These are phyloP conservation scores for Daphoenositta chrysoptera DNA, from an alignment of 2,113 vertebrate genomes.

Conservation along the genomic window DNA sequence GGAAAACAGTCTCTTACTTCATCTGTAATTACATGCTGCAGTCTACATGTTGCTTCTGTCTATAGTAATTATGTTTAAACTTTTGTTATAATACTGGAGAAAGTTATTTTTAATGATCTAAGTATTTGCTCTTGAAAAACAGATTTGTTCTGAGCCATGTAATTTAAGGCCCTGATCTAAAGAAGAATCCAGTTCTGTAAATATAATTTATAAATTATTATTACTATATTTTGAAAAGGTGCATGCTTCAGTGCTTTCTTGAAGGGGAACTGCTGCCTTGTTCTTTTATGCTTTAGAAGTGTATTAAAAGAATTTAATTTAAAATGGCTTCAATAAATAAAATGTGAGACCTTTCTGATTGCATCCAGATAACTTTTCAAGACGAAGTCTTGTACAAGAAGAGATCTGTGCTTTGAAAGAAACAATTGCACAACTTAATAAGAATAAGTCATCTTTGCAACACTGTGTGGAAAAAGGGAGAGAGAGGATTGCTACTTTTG, in stretches of 20 bases:
- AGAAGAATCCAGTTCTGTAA: background rate
- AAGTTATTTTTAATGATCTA: background rate
- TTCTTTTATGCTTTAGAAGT: background rate
- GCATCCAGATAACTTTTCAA: slow-evolving; percentile 73
- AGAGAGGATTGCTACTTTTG: slow-evolving; percentile 67
- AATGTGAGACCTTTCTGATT: slow-evolving; percentile 27
- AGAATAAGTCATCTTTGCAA: slow-evolving; percentile 74
- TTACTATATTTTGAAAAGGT: background rate
- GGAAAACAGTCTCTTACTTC: background rate
- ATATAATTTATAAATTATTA: background rate
- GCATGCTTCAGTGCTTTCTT: background rate
- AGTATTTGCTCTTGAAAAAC: background rate
- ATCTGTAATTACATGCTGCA: background rate
- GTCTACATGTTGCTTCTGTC: background rate
- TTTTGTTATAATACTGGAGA: background rate
- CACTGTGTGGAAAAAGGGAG: slow-evolving; percentile 73
- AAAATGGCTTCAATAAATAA: background rate
- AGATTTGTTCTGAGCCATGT: background rate
- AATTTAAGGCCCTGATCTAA: background rate
- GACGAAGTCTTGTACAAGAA: slow-evolving; percentile 65
- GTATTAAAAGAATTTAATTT: background rate
- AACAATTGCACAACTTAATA: slow-evolving; percentile 65
- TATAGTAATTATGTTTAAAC: background rate
- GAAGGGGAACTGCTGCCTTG: background rate
- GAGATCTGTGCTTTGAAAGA: slow-evolving; percentile 70